phyloP scores from a whole-genome alignment of 2,888 invertebrate species.

The Bimastos eiseni region DNA sequence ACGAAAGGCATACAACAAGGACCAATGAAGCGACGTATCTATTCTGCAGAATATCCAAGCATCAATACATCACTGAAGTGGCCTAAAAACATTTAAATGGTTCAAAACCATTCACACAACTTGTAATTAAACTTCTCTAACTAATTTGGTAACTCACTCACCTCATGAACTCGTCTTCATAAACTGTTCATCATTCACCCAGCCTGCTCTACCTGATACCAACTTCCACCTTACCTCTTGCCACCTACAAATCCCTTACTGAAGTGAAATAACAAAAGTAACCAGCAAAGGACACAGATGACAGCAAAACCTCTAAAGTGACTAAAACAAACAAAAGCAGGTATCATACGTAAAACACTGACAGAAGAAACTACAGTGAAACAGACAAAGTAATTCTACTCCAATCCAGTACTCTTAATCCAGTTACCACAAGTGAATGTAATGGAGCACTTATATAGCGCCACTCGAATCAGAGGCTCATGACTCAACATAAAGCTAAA shows the following conservation, averaged over 20 bases:
- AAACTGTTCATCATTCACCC: not conserved
- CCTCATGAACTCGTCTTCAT: not conserved
- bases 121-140: not conserved
- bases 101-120: not conserved
- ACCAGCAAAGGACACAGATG: not conserved
- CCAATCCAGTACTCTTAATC: no score
- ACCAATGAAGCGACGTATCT: not conserved
- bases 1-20: not conserved
- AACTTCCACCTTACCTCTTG: not conserved
- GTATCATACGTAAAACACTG: not conserved
- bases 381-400: no score
- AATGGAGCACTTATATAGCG: no score
- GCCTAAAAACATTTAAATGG: not conserved
- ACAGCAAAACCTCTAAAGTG: not conserved
- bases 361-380: no score
- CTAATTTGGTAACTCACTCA: not conserved
- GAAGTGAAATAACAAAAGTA: not conserved
- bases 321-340: not conserved
- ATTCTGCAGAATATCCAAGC: not conserved
- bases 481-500: no score
- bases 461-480: no score
- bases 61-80: not conserved
- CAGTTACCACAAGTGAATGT: no score
- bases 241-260: not conserved
- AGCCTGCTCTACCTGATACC: not conserved